Percentiles rank a stretch among this genome's conserved stretches.
Conservation (phyloP, 2,797 vertebrate species). For the Melanotaenia pygmaea region DNA sequence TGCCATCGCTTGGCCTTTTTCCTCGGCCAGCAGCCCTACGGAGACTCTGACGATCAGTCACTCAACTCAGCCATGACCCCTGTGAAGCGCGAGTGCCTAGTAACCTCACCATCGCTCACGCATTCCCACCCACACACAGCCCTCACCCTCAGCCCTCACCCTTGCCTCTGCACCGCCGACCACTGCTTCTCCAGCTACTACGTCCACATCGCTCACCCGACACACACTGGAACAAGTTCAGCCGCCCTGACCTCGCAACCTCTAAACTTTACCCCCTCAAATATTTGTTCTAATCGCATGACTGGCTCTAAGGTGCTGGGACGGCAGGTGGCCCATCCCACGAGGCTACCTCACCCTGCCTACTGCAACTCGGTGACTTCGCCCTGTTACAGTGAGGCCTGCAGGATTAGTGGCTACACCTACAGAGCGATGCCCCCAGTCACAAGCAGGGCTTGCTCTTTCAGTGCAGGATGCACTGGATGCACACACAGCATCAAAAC, state of each 20-base stretch:
- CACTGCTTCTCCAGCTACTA: slow-evolving; percentile 87
- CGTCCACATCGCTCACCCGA: slow-evolving; percentile 83
- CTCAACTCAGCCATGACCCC: slow-evolving; percentile 79
- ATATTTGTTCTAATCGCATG: slow-evolving; percentile 80
- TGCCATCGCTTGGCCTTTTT: slow-evolving; percentile 93
- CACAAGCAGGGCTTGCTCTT: slow-evolving; percentile 84
- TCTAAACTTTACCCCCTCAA: slow-evolving; percentile 81
- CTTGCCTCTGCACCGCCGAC: slow-evolving; percentile 82
- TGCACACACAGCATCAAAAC: slow-evolving; percentile 93
- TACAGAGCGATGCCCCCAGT: slow-evolving; percentile 90
- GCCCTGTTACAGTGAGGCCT: slow-evolving; percentile 87
- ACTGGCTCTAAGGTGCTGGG: slow-evolving; percentile 83
- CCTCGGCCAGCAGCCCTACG: slow-evolving; percentile 89
- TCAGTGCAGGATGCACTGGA: slow-evolving; percentile 85
- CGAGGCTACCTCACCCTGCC: slow-evolving; percentile 86
- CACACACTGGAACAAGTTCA: slow-evolving; percentile 77
- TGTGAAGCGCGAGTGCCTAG: slow-evolving; percentile 91
- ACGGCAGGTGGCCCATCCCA: slow-evolving; percentile 78
- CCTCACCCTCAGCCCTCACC: slow-evolving; percentile 82
- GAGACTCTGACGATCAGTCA: slow-evolving; percentile 86
- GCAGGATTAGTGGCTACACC: slow-evolving; percentile 84
- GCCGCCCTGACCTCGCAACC: slow-evolving; percentile 80
- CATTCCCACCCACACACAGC: slow-evolving; percentile 79
- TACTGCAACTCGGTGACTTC: slow-evolving; percentile 89
- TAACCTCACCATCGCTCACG: slow-evolving; percentile 86